These are phyloP conservation scores for Lingula anatina DNA, from an alignment of 2,888 invertebrate genomes.

Conservation along the genomic window DNA sequence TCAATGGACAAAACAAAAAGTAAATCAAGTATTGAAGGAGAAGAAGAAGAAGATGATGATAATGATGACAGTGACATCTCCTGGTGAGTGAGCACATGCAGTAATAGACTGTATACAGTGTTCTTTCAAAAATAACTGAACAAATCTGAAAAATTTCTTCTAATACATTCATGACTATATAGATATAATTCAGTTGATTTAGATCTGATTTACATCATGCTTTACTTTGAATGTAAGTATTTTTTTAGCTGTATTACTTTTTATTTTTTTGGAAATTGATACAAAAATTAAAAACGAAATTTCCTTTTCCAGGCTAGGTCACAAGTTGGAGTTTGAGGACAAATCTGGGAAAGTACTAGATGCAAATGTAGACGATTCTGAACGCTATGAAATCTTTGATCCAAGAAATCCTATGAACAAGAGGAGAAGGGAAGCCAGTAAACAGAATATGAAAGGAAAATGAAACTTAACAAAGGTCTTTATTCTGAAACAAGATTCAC, in stretches of 20 bases:
- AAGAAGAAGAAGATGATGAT: slow-evolving; percentile 50
- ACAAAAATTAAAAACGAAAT: too few species aligned
- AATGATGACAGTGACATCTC: slow-evolving; percentile 39
- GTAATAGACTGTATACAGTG: too few species aligned
- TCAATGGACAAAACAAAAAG: slow-evolving; percentile 49
- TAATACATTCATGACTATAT: too few species aligned
- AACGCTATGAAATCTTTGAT: slow-evolving; percentile 96
- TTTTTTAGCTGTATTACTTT: not conserved
- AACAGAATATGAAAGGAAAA: slow-evolving; percentile 15
- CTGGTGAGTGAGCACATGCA: slow-evolving; percentile 26
- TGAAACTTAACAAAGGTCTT: too few species aligned
- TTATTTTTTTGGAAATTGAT: too few species aligned
- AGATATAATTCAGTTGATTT: too few species aligned
- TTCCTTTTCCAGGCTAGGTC: slow-evolving; percentile 35
- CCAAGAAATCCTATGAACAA: slow-evolving; percentile 92
- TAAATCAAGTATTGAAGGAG: slow-evolving; percentile 51
- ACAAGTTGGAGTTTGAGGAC: slow-evolving; percentile 53
- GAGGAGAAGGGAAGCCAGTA: slow-evolving; percentile 68
- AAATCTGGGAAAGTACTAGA: slow-evolving; percentile 67
- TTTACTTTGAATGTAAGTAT: too few species aligned
- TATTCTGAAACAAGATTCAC: too few species aligned
- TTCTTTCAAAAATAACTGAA: too few species aligned
- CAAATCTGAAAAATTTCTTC: too few species aligned
- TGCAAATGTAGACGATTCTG: slow-evolving; percentile 85
- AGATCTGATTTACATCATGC: too few species aligned